A percentile compares a stretch with the other conserved stretches of the same genome.
phyloP scores from a whole-genome alignment of 2,888 invertebrate genomes.

The Tortrix viridana region DNA sequence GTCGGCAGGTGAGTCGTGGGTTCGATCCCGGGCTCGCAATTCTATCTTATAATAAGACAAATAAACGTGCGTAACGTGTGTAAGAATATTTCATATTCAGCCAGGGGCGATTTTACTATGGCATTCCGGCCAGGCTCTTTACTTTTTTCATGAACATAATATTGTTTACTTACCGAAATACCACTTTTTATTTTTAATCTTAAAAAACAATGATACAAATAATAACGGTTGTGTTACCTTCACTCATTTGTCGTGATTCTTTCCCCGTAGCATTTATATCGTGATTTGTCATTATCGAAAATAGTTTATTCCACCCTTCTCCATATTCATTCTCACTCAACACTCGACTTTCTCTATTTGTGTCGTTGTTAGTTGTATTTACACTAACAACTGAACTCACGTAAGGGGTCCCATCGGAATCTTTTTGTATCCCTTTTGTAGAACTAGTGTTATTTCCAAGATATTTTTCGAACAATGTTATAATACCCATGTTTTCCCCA shows the following conservation, averaged over 20 bases:
- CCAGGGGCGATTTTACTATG: too few relatives aligned
- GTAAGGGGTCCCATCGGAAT: conserved; percentile 77
- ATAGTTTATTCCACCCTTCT: conserved; percentile 69
- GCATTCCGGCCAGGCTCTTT: too few relatives aligned
- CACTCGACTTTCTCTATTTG: conserved; percentile 66
- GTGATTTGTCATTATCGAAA: conserved; percentile 64
- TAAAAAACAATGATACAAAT: too few relatives aligned
- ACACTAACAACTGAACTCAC: conserved; percentile 77
- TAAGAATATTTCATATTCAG: too few relatives aligned
- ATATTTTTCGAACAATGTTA: conserved; percentile 85
- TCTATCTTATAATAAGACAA: too few relatives aligned
- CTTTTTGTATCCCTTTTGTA: conserved; percentile 73
- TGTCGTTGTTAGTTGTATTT: conserved; percentile 68
- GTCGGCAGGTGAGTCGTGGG: too few relatives aligned
- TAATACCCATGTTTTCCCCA: conserved; percentile 85
- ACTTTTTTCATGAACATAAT: too few relatives aligned
- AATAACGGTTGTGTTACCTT: conserved; percentile 49
- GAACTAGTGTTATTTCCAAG: conserved; percentile 61
- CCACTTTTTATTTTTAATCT: too few relatives aligned
- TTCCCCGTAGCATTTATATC: conserved; percentile 55
- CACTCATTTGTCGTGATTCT: conserved; percentile 41
- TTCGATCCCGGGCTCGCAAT: too few relatives aligned
- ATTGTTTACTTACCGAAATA: too few relatives aligned
- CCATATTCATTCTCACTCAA: conserved; percentile 56
- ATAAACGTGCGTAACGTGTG: too few relatives aligned